phyloP scores from a whole-genome alignment of 2,888 invertebrate genomes.

The Teinopalpus imperialis region DNA sequence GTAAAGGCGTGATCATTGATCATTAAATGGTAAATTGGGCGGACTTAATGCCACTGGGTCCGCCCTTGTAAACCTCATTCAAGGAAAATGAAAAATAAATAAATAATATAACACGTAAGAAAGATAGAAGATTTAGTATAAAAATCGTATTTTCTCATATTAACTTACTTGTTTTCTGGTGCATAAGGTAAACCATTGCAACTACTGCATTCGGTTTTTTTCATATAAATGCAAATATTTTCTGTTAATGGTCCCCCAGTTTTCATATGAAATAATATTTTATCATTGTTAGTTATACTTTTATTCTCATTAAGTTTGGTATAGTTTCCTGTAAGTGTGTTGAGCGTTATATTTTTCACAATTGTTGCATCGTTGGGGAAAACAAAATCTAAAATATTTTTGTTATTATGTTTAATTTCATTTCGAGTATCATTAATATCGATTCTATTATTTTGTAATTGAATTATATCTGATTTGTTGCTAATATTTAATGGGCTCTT shows the following conservation, averaged over 20 bases:
- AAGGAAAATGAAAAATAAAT: no score
- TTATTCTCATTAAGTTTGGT: conserved; percentile 22
- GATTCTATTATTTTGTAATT: conserved; percentile 5
- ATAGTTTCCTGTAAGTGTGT: conserved; percentile 17
- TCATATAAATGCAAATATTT: conserved; percentile 56
- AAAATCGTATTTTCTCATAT: background rate
- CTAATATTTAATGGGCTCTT: conserved; percentile 14
- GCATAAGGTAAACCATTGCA: conserved; percentile 49
- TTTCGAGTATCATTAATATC: background rate
- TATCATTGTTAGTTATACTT: conserved; percentile 29
- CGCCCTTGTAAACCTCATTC: no score
- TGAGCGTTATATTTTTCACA: conserved; percentile 16
- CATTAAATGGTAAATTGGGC: no score
- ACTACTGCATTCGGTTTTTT: conserved; percentile 47
- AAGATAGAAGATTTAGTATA: no score
- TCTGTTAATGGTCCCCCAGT: conserved; percentile 36
- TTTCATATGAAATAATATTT: conserved; percentile 33
- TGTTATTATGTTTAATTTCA: conserved; percentile 27
- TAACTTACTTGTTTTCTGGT: conserved; percentile 37
- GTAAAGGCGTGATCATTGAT: no score
- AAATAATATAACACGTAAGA: no score
- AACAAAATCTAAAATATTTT: conserved; percentile 46
- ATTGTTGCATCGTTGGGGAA: conserved; percentile 40
- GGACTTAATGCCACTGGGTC: no score
- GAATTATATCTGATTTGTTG: conserved; percentile 1